A percentile compares a stretch with the other conserved stretches of the same genome.
These are phyloP conservation scores for Trachemys scripta DNA, from an alignment of 2,113 vertebrate species.

Conservation along the genomic window DNA sequence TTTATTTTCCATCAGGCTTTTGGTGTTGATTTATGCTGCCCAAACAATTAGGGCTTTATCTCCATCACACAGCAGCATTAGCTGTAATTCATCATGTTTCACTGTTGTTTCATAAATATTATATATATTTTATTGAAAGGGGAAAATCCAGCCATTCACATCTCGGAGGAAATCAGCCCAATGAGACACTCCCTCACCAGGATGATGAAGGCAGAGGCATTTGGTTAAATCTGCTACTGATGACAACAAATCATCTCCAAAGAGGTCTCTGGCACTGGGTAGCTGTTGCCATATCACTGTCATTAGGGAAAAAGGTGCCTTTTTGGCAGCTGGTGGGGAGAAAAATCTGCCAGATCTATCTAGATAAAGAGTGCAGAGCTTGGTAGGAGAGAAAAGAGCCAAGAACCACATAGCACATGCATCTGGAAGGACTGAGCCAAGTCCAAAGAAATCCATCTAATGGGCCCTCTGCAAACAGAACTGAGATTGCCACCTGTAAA, in stretches of 20 bases:
- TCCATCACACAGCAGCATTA: slow-evolving; percentile 81
- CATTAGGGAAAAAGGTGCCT: background rate
- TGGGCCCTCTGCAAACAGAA: background rate
- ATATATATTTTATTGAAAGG: background rate
- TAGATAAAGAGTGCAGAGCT: background rate
- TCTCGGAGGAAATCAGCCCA: background rate
- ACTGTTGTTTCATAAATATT: slow-evolving; percentile 32
- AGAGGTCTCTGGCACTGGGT: background rate
- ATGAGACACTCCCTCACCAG: background rate
- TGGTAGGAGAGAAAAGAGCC: accelerated
- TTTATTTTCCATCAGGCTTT: slow-evolving; percentile 73
- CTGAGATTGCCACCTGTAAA: accelerated
- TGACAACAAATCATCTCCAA: background rate
- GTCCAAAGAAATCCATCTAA: accelerated
- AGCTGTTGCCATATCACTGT: no score
- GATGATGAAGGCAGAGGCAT: accelerated
- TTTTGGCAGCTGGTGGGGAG: background rate
- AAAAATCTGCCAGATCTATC: accelerated
- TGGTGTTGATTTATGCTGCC: slow-evolving; percentile 80
- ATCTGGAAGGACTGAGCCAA: background rate
- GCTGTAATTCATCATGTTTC: slow-evolving; percentile 77
- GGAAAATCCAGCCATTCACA: background rate
- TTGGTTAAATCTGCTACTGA: background rate
- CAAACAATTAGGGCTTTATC: slow-evolving; percentile 84
- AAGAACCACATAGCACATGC: accelerated